These are phyloP conservation scores for Pyrgilauda ruficollis DNA, from an alignment of 2,113 vertebrate genomes.

Conservation along the genomic window DNA sequence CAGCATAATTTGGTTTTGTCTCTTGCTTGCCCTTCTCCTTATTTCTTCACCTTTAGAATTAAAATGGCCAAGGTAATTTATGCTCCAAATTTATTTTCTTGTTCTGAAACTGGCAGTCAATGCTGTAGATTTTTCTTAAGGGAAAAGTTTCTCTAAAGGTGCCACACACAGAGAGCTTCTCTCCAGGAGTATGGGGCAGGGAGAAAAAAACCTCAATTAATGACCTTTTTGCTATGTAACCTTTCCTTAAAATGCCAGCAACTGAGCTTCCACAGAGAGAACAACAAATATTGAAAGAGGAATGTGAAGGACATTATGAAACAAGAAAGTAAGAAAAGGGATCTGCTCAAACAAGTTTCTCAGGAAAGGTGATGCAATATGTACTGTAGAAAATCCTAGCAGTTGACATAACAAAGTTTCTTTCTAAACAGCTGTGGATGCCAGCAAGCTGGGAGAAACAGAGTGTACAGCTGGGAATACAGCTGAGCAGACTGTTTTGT, in stretches of 20 bases:
- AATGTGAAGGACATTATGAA: conserved; percentile 28
- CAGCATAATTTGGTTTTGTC: neutral
- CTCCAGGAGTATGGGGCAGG: neutral
- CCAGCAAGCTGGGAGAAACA: neutral
- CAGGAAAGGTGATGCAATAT: conserved; percentile 47
- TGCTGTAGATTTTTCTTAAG: neutral
- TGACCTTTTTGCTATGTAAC: conserved; percentile 14
- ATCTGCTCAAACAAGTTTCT: conserved; percentile 51
- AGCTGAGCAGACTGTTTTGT: conserved; percentile 2
- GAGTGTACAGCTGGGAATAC: neutral
- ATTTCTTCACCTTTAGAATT: neutral
- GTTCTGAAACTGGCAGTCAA: neutral
- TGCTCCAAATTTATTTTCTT: neutral
- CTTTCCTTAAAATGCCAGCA: conserved; percentile 41
- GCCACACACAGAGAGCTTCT: neutral
- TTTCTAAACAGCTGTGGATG: conserved; percentile 10
- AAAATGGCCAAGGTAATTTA: neutral
- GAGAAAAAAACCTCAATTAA: neutral
- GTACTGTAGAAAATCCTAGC: conserved; percentile 29
- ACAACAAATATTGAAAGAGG: conserved; percentile 29
- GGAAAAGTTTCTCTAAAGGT: neutral
- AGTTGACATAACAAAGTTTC: neutral
- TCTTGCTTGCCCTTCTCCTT: neutral
- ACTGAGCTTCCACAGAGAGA: neutral
- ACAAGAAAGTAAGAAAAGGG: conserved; percentile 26